A percentile compares a stretch with the other conserved stretches of the same genome.
Evolutionary conservation across 2,113 vertebrate genomes (phyloP).

Genomic region (Chionis minor): DNA sequence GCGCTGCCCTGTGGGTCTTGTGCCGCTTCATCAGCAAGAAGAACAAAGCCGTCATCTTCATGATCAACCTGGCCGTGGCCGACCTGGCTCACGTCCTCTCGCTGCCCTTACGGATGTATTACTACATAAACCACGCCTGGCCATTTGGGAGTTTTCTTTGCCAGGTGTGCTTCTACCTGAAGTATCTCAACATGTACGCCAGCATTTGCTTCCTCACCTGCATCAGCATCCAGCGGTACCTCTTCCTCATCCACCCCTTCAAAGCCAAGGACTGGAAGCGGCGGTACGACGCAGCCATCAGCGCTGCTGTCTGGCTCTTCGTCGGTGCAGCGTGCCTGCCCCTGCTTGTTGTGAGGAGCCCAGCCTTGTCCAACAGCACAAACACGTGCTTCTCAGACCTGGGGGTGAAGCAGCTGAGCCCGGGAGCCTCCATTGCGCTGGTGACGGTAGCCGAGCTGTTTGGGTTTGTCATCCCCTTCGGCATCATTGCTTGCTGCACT

Average conservation of each 20-base stretch:
- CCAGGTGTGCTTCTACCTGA: conserved; percentile 89
- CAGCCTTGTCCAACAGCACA: conserved; percentile 5
- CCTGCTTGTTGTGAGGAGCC: conserved; percentile 81
- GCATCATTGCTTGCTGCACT: conserved; percentile 81
- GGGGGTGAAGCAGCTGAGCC: conserved; percentile 66
- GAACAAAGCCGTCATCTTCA: conserved; percentile 88
- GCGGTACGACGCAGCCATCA: conserved; percentile 81
- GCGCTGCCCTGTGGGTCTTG: conserved; percentile 83
- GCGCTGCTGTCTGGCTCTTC: conserved; percentile 76
- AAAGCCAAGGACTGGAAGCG: conserved; percentile 81
- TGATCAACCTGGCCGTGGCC: conserved; percentile 87
- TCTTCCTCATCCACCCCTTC: conserved; percentile 84
- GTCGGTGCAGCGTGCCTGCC: conserved; percentile 80
- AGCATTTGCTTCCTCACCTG: conserved; percentile 87
- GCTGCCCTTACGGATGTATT: conserved; percentile 83
- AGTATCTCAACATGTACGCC: conserved; percentile 92
- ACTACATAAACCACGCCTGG: conserved; percentile 83
- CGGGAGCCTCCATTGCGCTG: conserved; percentile 63
- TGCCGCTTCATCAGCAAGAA: conserved; percentile 82
- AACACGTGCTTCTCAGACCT: conserved; percentile 86
- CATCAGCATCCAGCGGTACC: conserved; percentile 87
- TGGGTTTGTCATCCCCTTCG: conserved; percentile 83
- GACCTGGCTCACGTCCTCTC: conserved; percentile 87
- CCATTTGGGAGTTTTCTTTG: conserved; percentile 81
- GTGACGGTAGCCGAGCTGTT: conserved; percentile 79